Percentiles rank a stretch among this genome's conserved stretches.
Conservation (phyloP, 1,140 invertebrate species). For the Aplysia californica region DNA sequence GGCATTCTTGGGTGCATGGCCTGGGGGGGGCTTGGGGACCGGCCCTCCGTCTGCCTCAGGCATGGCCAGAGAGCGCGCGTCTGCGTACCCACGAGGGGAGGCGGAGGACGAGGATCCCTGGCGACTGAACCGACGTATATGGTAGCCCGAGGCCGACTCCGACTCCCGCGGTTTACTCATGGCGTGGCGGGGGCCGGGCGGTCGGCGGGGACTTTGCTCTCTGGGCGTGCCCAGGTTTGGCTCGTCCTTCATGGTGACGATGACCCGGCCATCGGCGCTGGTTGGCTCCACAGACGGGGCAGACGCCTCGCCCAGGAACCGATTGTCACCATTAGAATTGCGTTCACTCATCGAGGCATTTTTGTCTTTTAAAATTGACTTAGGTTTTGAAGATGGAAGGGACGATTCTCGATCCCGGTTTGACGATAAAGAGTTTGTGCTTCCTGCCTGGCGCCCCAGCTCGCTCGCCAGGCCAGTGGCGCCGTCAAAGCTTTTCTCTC, state of each 20-base stretch:
- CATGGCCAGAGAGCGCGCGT: background rate
- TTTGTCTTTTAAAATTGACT: conserved; percentile 36
- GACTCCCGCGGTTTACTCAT: background rate
- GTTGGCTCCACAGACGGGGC: background rate
- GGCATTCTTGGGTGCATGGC: conserved; percentile 45
- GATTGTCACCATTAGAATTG: conserved; percentile 23
- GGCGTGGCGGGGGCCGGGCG: background rate
- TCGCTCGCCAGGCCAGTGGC: no score
- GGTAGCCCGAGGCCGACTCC: background rate
- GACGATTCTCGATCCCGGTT: no score
- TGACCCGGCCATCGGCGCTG: conserved; percentile 4
- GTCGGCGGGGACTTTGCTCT: conserved; percentile 13
- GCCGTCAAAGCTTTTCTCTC: conserved; percentile 39
- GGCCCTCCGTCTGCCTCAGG: conserved; percentile 16
- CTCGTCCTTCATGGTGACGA: conserved; percentile 19
- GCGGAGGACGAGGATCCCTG: background rate
- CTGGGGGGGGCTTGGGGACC: conserved; percentile 46
- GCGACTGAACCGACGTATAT: conserved; percentile 12
- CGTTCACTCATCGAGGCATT: conserved; percentile 21
- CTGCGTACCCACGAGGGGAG: background rate
- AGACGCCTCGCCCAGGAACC: conserved; percentile 13
- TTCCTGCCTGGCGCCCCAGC: no score
- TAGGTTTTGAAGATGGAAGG: conserved; percentile 33
- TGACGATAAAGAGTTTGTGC: no score
- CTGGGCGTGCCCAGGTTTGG: background rate